A percentile compares a stretch with the other conserved stretches of the same genome.
Evolutionary conservation across 2,888 invertebrate genomes (phyloP).

Genomic region (Lithophane ornitopus): DNA sequence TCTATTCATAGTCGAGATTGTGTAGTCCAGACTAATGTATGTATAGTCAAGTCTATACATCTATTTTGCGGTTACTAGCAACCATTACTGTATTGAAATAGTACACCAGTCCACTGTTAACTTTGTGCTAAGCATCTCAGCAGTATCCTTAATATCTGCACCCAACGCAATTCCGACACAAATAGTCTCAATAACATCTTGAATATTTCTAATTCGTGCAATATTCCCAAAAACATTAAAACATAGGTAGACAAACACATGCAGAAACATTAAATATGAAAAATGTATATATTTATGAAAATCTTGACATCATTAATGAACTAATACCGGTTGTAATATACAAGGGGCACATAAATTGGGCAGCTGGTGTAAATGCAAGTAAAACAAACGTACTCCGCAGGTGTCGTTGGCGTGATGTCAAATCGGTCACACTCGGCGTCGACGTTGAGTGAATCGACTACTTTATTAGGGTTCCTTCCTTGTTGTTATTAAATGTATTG

Average conservation of each 20-base stretch:
- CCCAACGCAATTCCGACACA: not conserved
- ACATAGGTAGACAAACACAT: not conserved
- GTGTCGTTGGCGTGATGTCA: conserved; percentile 80
- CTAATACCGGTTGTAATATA: conserved; percentile 56
- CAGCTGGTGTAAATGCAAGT: conserved; percentile 66
- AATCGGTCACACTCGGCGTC: conserved; percentile 78
- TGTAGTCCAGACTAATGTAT: conserved; percentile 8
- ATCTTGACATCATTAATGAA: conserved; percentile 40
- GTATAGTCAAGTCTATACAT: not conserved
- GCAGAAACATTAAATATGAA: not conserved
- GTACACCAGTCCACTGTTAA: not conserved
- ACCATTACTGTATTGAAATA: conserved; percentile 7
- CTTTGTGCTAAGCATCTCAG: not conserved
- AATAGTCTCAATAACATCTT: not conserved
- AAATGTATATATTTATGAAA: conserved; percentile 17
- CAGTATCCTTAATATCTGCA: not conserved
- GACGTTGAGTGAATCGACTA: conserved; percentile 75
- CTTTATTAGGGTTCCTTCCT: conserved; percentile 78
- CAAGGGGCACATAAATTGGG: conserved; percentile 59
- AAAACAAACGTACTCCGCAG: conserved; percentile 82
- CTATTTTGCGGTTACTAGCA: not conserved
- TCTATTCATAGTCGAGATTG: conserved; percentile 38
- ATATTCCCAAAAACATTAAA: conserved; percentile 6
- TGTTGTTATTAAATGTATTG: conserved; percentile 36
- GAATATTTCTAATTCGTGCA: not conserved